A percentile compares a stretch with the other conserved stretches of the same genome.
Evolutionary conservation across 2,113 vertebrate species (phyloP).

Genomic region (Spermophilus dauricus): DNA sequence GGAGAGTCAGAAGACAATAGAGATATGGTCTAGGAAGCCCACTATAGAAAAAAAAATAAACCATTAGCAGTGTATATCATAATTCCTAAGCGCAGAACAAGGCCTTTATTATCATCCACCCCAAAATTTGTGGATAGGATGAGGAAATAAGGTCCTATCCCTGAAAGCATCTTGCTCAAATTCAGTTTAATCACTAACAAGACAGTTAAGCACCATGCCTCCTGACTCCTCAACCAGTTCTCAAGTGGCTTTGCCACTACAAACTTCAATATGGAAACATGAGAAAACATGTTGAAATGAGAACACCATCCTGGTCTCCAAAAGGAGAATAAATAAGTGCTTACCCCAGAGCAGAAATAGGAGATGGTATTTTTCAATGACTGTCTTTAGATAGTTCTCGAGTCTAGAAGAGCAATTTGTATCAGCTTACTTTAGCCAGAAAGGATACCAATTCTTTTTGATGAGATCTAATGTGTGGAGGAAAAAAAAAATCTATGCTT

Average conservation of each 20-base stretch:
- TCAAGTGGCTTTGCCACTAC: background rate
- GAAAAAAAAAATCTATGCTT: background rate
- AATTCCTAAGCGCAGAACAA: background rate
- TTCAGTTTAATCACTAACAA: background rate
- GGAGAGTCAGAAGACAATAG: background rate
- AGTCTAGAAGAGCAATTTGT: constrained; percentile 5
- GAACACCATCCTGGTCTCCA: background rate
- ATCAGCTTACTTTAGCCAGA: background rate
- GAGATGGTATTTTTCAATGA: background rate
- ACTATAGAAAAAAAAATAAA: background rate
- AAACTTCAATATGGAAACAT: background rate
- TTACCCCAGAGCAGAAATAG: background rate
- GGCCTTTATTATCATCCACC: background rate
- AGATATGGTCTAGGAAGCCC: background rate
- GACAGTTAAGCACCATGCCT: background rate
- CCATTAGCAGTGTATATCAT: background rate
- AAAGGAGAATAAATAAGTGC: background rate
- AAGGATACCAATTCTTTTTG: constrained; percentile 2
- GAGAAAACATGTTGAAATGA: background rate
- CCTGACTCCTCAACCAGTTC: background rate
- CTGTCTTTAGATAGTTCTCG: background rate
- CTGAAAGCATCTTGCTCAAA: background rate
- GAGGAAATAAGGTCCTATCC: background rate
- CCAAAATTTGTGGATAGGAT: background rate
- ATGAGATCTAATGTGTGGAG: background rate